Conservation (phyloP, 2,888 invertebrate species). For the Epistrophe eligans region DNA sequence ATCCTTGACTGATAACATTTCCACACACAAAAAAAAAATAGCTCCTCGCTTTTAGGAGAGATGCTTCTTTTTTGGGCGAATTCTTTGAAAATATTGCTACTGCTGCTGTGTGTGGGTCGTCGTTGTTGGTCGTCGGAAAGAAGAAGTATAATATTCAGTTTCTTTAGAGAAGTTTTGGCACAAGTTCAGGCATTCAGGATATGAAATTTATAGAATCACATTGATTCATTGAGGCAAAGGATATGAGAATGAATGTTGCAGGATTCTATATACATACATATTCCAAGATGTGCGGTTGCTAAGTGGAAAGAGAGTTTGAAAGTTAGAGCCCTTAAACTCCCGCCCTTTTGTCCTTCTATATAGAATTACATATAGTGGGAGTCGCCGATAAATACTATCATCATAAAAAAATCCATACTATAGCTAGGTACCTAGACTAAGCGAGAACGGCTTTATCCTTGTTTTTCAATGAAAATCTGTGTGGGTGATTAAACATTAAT, state of each 20-base stretch:
- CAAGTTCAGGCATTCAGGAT: constrained; percentile 54
- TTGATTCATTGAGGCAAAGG: constrained; percentile 69
- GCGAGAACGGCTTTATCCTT: constrained; percentile 20
- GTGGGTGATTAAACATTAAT: constrained; percentile 63
- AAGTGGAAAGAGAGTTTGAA: not conserved
- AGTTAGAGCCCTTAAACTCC: not conserved
- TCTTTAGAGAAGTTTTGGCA: constrained; percentile 53
- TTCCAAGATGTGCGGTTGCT: constrained; percentile 24
- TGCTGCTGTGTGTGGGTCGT: constrained; percentile 60
- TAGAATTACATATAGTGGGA: constrained; percentile 19
- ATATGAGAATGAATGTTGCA: constrained; percentile 46
- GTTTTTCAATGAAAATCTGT: constrained; percentile 65
- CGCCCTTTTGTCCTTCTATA: constrained; percentile 26
- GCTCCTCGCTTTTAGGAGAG: constrained; percentile 16
- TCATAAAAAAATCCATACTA: constrained; percentile 40
- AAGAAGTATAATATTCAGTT: constrained; percentile 39
- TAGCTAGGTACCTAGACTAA: not conserved
- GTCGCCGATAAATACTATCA: constrained; percentile 22
- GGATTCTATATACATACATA: not conserved
- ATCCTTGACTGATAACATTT: constrained; percentile 76
- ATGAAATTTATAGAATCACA: constrained; percentile 68
- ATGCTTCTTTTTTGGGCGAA: constrained; percentile 42
- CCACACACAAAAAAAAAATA: constrained; percentile 21
- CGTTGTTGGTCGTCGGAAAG: not conserved
- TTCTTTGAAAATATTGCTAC: constrained; percentile 28